phyloP scores from a whole-genome alignment of 2,797 vertebrate species.

The Chaenodraco wilsoni region DNA sequence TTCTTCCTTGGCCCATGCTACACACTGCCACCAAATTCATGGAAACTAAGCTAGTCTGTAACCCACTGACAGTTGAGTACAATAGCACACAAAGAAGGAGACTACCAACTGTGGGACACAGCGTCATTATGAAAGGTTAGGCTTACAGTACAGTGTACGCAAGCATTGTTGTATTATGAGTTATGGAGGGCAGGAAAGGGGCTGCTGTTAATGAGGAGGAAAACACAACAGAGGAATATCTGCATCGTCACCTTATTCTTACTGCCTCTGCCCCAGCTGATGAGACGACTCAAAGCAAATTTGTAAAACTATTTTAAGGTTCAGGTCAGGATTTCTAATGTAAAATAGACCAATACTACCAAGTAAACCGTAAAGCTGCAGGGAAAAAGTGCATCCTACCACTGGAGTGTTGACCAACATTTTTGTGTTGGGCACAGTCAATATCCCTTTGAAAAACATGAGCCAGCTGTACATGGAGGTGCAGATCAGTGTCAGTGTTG shows the following conservation, averaged over 20 bases:
- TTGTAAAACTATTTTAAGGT: too few species aligned
- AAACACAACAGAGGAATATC: too few species aligned
- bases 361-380: conserved; percentile 15
- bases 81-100: neutral
- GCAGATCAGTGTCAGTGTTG: neutral
- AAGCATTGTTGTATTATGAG: conserved; percentile 38
- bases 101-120: neutral
- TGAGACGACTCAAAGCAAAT: too few species aligned
- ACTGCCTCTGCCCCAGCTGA: too few species aligned
- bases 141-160: neutral
- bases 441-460: conserved; percentile 27
- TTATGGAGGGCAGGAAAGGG: conserved; percentile 36
- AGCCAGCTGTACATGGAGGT: conserved; percentile 3
- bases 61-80: neutral
- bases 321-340: neutral
- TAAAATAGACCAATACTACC: conserved; percentile 11
- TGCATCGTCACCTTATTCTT: too few species aligned
- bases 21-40: too few species aligned
- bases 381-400: neutral
- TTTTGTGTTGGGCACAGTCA: neutral
- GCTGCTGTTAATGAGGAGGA: too few species aligned
- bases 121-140: neutral
- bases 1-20: too few species aligned
- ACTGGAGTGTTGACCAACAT: conserved; percentile 12
- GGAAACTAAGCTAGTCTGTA: too few species aligned